Conservation (phyloP, 1,140 invertebrate genomes). For the Eupeodes corollae region DNA sequence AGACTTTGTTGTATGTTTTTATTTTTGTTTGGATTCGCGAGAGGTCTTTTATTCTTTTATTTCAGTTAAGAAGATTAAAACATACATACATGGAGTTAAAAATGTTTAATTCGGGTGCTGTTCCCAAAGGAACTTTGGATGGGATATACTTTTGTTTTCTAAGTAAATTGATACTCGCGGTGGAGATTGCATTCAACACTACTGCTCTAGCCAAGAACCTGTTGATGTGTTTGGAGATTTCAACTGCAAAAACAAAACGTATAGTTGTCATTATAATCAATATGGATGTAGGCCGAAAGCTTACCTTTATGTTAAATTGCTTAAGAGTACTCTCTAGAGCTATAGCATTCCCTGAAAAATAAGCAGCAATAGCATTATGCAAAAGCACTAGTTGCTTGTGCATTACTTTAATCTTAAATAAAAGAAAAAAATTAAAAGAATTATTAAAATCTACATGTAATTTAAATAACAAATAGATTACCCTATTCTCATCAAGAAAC, state of each 20-base stretch:
- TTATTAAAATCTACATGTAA: slow-evolving; percentile 7
- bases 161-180: not conserved
- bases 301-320: slow-evolving; percentile 81
- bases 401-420: slow-evolving; percentile 88
- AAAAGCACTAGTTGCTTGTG: slow-evolving; percentile 91
- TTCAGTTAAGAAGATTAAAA: too few relatives aligned
- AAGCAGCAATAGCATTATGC: slow-evolving; percentile 92
- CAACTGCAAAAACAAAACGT: slow-evolving; percentile 16
- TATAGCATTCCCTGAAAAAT: slow-evolving; percentile 90
- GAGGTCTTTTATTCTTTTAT: too few relatives aligned
- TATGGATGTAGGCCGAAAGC: not conserved
- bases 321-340: slow-evolving; percentile 89
- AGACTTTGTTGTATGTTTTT: too few relatives aligned
- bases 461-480: too few relatives aligned
- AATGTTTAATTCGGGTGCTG: too few relatives aligned
- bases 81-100: too few relatives aligned
- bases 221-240: slow-evolving; percentile 32
- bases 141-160: too few relatives aligned
- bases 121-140: too few relatives aligned
- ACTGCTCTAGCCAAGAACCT: slow-evolving; percentile 36
- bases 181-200: slow-evolving; percentile 8
- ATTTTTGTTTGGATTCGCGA: too few relatives aligned
- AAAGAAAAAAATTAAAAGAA: slow-evolving; percentile 2
- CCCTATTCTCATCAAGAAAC: slow-evolving; percentile 92
- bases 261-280: not conserved